These are phyloP conservation scores for Philhelius pedissequus DNA, from an alignment of 2,888 invertebrate species.

Conservation along the genomic window DNA sequence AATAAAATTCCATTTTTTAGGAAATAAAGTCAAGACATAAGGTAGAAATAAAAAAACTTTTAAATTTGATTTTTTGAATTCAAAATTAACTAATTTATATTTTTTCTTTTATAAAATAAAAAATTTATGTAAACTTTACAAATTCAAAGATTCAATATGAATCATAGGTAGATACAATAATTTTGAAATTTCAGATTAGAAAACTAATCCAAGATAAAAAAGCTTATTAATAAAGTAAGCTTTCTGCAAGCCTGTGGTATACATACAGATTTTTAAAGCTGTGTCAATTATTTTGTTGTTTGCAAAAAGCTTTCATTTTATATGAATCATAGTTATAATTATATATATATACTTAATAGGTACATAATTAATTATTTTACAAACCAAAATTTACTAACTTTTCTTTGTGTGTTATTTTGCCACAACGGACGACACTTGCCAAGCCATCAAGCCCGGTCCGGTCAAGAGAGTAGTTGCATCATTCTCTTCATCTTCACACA, in stretches of 20 bases:
- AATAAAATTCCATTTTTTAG: slow-evolving; percentile 59
- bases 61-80: too few relatives aligned
- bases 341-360: too few relatives aligned
- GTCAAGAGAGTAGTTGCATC: slow-evolving; percentile 63
- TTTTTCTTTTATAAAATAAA: slow-evolving; percentile 46
- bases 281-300: background rate
- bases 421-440: slow-evolving; percentile 60
- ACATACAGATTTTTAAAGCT: background rate
- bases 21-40: background rate
- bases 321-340: slow-evolving; percentile 50
- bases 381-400: slow-evolving; percentile 63
- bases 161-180: slow-evolving; percentile 32
- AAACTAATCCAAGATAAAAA: slow-evolving; percentile 32
- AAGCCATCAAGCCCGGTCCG: slow-evolving; percentile 67
- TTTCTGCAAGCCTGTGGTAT: background rate
- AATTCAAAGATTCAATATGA: slow-evolving; percentile 59
- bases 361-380: slow-evolving; percentile 33
- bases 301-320: slow-evolving; percentile 11
- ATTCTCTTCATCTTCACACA: slow-evolving; percentile 67
- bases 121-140: slow-evolving; percentile 10
- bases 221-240: slow-evolving; percentile 26
- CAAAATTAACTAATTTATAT: slow-evolving; percentile 53
- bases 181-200: slow-evolving; percentile 27
- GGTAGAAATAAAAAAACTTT: too few relatives aligned
- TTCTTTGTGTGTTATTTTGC: slow-evolving; percentile 55